Evolutionary conservation across 1,140 invertebrate species (phyloP).

Genomic region (Musca vetustissima): DNA sequence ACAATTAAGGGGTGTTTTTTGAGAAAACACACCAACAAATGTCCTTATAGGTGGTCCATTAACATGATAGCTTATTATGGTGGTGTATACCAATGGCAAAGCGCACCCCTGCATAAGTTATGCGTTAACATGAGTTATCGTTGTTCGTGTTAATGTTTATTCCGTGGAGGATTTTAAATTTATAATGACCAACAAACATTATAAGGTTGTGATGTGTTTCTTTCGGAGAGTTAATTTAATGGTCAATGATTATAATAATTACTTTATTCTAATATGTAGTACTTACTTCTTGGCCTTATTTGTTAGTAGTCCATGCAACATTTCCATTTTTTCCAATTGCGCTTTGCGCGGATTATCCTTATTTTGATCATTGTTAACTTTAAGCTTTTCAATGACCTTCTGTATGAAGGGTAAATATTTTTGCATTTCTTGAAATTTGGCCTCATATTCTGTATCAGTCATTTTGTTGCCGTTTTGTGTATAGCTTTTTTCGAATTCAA

Average conservation of each 20-base stretch:
- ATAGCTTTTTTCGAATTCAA: not conserved
- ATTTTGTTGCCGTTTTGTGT: not conserved
- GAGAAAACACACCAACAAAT: too few species aligned
- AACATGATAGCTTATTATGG: too few species aligned
- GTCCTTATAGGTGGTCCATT: too few species aligned
- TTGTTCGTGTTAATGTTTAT: too few species aligned
- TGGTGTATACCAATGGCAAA: too few species aligned
- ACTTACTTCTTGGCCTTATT: conserved; percentile 30
- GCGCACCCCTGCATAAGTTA: too few species aligned
- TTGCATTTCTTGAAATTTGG: conserved; percentile 31
- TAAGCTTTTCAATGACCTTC: conserved; percentile 30
- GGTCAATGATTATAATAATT: too few species aligned
- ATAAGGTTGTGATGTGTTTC: not conserved
- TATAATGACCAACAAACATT: too few species aligned
- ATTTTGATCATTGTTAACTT: conserved; percentile 17
- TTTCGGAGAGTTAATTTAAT: not conserved
- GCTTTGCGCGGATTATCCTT: conserved; percentile 27
- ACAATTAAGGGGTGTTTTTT: too few species aligned
- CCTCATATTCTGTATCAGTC: conserved; percentile 25
- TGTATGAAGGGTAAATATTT: conserved; percentile 31
- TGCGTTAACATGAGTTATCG: too few species aligned
- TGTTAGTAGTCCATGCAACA: conserved; percentile 27
- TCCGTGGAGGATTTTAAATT: too few species aligned
- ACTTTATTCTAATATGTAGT: too few species aligned
- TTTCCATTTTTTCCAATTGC: conserved; percentile 32